phyloP scores from a whole-genome alignment of 2,113 vertebrate genomes.

The Xenopus borealis region DNA sequence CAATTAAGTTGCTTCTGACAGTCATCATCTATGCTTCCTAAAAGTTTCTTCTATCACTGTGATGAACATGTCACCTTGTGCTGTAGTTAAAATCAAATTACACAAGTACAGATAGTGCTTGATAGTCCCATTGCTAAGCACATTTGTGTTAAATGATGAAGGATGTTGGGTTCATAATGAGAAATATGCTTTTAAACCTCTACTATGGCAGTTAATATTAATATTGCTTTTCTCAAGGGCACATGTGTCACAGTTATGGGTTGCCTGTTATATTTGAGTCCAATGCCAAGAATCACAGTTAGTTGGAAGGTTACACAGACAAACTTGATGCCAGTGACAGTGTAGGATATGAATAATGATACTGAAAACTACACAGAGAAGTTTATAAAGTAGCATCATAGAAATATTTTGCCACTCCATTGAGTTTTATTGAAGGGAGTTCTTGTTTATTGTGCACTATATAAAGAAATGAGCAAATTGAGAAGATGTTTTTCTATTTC shows the following conservation, averaged over 20 bases:
- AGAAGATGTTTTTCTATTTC: neutral
- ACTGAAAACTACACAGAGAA: neutral
- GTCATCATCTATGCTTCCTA: too few species aligned
- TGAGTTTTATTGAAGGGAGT: slow-evolving; percentile 13
- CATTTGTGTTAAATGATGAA: neutral
- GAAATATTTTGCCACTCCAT: slow-evolving; percentile 2
- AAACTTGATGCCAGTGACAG: slow-evolving; percentile 6
- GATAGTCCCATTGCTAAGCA: neutral
- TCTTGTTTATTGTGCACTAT: slow-evolving; percentile 16
- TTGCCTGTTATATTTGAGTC: neutral
- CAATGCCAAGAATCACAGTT: neutral
- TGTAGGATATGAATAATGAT: slow-evolving; percentile 5
- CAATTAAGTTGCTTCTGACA: too few species aligned
- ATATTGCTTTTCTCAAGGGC: neutral
- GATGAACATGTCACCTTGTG: too few species aligned
- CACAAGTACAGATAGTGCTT: too few species aligned
- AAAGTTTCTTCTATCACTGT: too few species aligned
- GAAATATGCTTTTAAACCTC: neutral
- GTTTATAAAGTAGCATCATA: neutral
- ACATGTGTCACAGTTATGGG: neutral
- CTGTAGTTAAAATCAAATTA: too few species aligned
- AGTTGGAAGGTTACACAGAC: neutral
- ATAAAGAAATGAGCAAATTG: neutral
- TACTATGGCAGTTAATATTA: neutral
- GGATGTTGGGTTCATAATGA: neutral